A percentile compares a stretch with the other conserved stretches of the same genome.
Evolutionary conservation across 2,113 vertebrate species (phyloP).

Genomic region (Archocentrus centrarchus): DNA sequence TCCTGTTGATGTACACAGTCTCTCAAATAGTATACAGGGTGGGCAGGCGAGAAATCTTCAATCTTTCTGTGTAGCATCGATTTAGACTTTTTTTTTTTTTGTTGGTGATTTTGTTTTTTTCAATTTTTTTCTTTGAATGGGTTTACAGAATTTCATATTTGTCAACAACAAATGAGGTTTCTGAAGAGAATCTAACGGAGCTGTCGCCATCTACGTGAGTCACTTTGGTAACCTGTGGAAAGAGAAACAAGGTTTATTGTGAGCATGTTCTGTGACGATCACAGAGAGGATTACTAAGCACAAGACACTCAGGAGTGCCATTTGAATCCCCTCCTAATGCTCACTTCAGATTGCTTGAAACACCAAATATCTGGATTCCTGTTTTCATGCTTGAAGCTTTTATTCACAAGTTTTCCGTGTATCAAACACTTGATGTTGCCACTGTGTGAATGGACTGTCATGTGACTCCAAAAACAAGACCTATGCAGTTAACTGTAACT

Average conservation of each 20-base stretch:
- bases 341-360: too few relatives aligned
- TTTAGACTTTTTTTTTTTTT: conserved; percentile 58
- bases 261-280: background rate
- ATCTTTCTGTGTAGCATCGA: conserved; percentile 68
- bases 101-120: conserved; percentile 55
- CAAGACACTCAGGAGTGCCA: background rate
- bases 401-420: background rate
- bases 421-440: background rate
- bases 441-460: too few relatives aligned
- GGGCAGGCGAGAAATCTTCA: conserved; percentile 73
- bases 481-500: too few relatives aligned
- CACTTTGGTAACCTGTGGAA: conserved; percentile 92
- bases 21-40: conserved; percentile 71
- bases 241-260: background rate
- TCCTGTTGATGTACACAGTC: conserved; percentile 72
- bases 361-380: too few relatives aligned
- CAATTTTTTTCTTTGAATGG: conserved; percentile 33
- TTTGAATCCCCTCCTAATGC: background rate
- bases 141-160: conserved; percentile 98
- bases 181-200: conserved; percentile 91
- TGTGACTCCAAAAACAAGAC: background rate
- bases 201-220: conserved; percentile 90
- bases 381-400: background rate
- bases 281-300: background rate
- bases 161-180: conserved; percentile 95